Evolutionary conservation across 1,140 invertebrate species (phyloP), one percentile per base, ranked within the genome.

Genomic region (Lerema accius): DNA sequence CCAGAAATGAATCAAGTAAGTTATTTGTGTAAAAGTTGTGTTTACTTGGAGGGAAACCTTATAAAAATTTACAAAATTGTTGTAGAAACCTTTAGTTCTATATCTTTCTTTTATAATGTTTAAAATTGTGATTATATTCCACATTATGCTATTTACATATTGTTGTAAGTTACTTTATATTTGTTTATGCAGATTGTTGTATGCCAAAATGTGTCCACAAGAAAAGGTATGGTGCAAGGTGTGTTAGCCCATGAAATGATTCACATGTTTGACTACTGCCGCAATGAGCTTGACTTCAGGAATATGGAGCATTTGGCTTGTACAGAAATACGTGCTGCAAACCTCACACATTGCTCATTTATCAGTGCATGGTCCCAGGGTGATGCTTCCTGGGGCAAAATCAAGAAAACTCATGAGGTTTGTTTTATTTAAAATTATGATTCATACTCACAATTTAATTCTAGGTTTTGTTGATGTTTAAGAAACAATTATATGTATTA

Each of bases 211-310:
- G 93, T 94, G 48, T 94, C 94, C 10, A 92, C 74, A 43, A 92
- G 87, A 35, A 85, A 94, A 83, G 93, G 93, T 3, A 92, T 94
- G 72, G 93, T 97, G 0, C 95, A 96, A 84, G 94, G 94, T 62
- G 95, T 97, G 4, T 79, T 99, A 2, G 93, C 95, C 0, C 98
- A 99, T 87, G 98, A 99, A 91, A 94, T 99, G 92, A 95, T 99
- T 39, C 98, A 99, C 86, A 98, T 99, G 96, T 99, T 98, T 87
- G 98, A 99, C 85, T 96, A 95, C 76, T 99, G 98, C 87, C 93
- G 94, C 40, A 96, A 97, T 68, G 94, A 99, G 53, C 80, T 99
- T 28, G 95, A 99, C 82, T 97, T 98, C 69, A 95, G 93, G 68
- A 98, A 99, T 84, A 90, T 98, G 56, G 95, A 98, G 74, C 98